Base-by-base conservation (phyloP, 2,797 vertebrate genomes). In the Schizopygopsis pylzovi region DNA sequence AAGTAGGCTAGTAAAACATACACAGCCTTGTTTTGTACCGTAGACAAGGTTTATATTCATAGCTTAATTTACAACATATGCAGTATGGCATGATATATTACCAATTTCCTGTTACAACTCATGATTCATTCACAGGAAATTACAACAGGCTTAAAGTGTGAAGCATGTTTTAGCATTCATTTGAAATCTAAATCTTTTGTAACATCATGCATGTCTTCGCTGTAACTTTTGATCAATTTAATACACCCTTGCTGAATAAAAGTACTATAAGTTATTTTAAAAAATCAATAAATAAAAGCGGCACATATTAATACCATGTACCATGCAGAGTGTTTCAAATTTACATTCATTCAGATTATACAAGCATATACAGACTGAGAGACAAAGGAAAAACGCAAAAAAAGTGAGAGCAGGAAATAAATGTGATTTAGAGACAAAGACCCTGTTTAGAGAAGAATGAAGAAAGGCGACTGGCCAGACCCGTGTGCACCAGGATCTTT, bases 351-450 rank as follows among this genome's bases (percentile, higher is more conserved):
- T 52, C 13, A 20, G 52, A 54, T 54, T 54, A 20, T 54, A 54
- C 16, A 54, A 18, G 52, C 52, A 45, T 4, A 45, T 99, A 84
- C 5, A 4, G 70, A 78, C 7, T 39, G 37, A 63, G 5, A 61
- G 54, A 68, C 67, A 1, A 12, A 12, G 16, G 16, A 6, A 52
- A 52, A 18, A 52, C 3, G n/a, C 3, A n/a, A 4, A 79, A 47
- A 13, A 65, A 0, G n/a, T 28, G 20, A 56, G 8, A 61, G 28
- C 1, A 67, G 6, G 25, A 65, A 59, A 59, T 37, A 20, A 12
- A 22, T 33, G 18, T 18, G 11, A 22, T 22, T 22, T 43, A 49
- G 41, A 75, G 61, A 49, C 8, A 25, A 6, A 41, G 4, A 43
- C 1, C 15, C 16, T 47, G 20, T 54, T 15, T 52, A 6, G 47